Evolutionary conservation across 2,797 vertebrate species (phyloP).

Genomic region (Zalophus californianus): DNA sequence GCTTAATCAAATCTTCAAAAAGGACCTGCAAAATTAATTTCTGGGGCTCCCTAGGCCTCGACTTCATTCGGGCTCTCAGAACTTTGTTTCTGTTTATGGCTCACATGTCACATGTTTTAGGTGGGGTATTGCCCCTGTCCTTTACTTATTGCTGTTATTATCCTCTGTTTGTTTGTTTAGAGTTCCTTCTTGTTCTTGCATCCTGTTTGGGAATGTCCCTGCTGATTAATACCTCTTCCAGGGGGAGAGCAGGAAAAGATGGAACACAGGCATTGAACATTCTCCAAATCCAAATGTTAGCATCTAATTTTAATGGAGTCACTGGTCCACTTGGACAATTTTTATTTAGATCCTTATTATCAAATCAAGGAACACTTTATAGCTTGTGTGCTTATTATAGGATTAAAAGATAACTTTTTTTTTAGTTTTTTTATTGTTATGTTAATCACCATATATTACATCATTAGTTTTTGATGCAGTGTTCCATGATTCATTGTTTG

Average conservation of each 20-base stretch:
- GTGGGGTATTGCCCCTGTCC: background rate
- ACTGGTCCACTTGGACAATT: background rate
- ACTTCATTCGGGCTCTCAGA: background rate
- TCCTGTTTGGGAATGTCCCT: background rate
- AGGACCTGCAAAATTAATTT: background rate
- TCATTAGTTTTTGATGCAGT: too few relatives aligned
- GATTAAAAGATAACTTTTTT: background rate
- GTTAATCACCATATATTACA: too few relatives aligned
- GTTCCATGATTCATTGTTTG: too few relatives aligned
- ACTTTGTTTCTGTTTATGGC: background rate
- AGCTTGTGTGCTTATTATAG: background rate
- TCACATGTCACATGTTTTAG: background rate
- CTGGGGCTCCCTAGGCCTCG: background rate
- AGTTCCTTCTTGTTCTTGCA: background rate
- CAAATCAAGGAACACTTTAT: background rate
- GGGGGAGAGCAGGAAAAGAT: background rate
- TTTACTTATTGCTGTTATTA: background rate
- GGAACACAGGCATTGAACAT: background rate
- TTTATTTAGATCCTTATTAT: background rate
- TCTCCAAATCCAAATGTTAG: background rate
- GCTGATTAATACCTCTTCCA: background rate
- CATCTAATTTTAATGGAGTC: background rate
- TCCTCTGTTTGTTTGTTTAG: background rate
- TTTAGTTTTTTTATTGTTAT: too few relatives aligned
- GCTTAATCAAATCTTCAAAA: constrained; percentile 45